Base-by-base conservation (phyloP, 2,888 invertebrate genomes). In the Hemithea aestivaria region DNA sequence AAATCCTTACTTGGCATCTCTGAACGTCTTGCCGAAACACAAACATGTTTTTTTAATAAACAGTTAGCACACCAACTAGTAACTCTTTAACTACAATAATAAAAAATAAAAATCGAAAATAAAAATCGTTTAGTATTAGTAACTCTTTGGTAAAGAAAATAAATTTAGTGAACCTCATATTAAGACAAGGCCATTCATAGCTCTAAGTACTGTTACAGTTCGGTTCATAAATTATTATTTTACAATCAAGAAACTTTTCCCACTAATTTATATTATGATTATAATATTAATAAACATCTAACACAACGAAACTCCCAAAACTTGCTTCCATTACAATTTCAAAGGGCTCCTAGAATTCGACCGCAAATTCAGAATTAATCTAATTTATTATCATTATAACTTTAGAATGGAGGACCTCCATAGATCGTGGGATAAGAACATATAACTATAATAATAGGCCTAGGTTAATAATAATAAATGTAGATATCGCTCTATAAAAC, bases 391-490 rank as follows among this genome's bases (percentile, higher is more conserved):
- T 40, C 37, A 48, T 39, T 44, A 51, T 40, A 46, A 46, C 35
- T 39, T 29, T 35, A 39, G 33, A 37, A 42, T 35, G 22, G 35
- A 30, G 6, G 21, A 30, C 35, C 39, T 38, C 36, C 27, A 25
- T 33, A 45, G 49, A 48, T 48, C 29, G 40, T 40, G 35, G 11
- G 50, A 50, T 48, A 48, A 48, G 22, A 37, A 35, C 38, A 33
- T 45, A 49, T 52, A 46, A 42, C 48, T 22, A 44, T 42, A 44
- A 29, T 26, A 32, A 40, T 34, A 16, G 26, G 11, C 23, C 10
- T n/a, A 10, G 7, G 20, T 6, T 8, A 22, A 26, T 27, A 68
- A 74, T 78, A 75, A 74, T 75, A 65, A 72, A 65, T 35, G 21
- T 21, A 56, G 53, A 56, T 61, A 56, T 60, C 23, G n/a, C 23